These are phyloP conservation scores for Caenorhabditis tropicalis DNA, from an alignment of 1,140 invertebrate species.

Conservation along the genomic window DNA sequence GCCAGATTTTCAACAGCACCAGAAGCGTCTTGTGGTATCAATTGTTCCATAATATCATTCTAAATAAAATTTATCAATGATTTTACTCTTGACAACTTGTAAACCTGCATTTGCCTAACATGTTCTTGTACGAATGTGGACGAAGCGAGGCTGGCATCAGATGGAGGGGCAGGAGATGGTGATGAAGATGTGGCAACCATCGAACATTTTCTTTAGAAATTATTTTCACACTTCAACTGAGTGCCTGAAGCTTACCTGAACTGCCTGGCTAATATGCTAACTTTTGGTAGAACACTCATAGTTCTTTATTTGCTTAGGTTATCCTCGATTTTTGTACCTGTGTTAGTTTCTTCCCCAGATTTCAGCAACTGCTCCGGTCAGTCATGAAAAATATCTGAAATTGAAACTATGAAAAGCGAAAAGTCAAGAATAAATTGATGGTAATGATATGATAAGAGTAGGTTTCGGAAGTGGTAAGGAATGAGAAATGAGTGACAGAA, in stretches of 20 bases:
- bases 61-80: neutral
- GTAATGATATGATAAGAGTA: no score
- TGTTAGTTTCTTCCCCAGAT: neutral
- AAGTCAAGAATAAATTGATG: no score
- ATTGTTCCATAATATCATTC: slow-evolving; percentile 22
- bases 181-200: neutral
- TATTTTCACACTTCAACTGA: no score
- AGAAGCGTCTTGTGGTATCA: slow-evolving; percentile 9
- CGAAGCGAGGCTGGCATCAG: neutral
- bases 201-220: neutral
- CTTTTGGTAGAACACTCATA: slow-evolving; percentile 17
- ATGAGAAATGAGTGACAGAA: neutral
- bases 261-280: neutral
- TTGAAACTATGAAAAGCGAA: no score
- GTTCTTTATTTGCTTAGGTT: neutral
- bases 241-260: neutral
- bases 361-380: neutral
- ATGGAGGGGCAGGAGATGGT: neutral
- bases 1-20: slow-evolving; percentile 12
- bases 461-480: neutral
- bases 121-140: slow-evolving; percentile 5
- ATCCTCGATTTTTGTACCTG: neutral
- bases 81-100: neutral
- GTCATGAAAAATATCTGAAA: no score
- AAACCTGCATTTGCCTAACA: slow-evolving; percentile 39